Evolutionary conservation across 2,888 invertebrate genomes (phyloP).

Genomic region (Caenorhabditis sp.): DNA sequence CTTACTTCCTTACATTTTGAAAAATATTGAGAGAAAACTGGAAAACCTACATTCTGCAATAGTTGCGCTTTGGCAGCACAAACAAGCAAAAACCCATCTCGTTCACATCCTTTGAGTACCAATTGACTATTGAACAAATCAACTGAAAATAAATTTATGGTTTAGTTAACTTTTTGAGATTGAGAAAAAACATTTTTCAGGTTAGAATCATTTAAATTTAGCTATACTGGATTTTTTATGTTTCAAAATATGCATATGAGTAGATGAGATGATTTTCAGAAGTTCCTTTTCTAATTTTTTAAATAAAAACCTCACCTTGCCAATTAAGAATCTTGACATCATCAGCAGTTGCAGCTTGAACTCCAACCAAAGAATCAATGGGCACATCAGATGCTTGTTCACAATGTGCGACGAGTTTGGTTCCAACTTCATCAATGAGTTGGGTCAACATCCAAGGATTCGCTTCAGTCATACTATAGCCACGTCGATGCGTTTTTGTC

Average conservation of each 20-base stretch:
- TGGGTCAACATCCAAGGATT: constrained; percentile 80
- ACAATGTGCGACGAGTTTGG: constrained; percentile 92
- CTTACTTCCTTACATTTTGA: no score
- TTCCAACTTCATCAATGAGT: constrained; percentile 87
- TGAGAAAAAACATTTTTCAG: no score
- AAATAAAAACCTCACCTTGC: constrained; percentile 80
- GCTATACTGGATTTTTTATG: no score
- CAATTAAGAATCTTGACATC: constrained; percentile 92
- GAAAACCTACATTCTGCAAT: constrained; percentile 76
- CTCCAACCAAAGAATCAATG: constrained; percentile 80
- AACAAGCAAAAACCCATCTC: constrained; percentile 93
- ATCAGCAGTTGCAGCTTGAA: constrained; percentile 86
- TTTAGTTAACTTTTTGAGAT: no score
- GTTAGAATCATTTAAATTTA: no score
- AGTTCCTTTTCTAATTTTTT: not conserved
- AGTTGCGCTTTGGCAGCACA: constrained; percentile 96
- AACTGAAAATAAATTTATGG: constrained; percentile 73
- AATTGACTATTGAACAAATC: constrained; percentile 88
- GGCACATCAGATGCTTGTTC: constrained; percentile 79
- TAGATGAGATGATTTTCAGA: no score
- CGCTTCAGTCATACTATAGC: constrained; percentile 44
- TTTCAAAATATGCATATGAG: no score
- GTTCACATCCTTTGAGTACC: constrained; percentile 92
- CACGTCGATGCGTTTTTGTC: constrained; percentile 22
- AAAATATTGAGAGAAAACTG: not conserved